phyloP scores from a whole-genome alignment of 2,113 vertebrate species.

The Alethe diademata region DNA sequence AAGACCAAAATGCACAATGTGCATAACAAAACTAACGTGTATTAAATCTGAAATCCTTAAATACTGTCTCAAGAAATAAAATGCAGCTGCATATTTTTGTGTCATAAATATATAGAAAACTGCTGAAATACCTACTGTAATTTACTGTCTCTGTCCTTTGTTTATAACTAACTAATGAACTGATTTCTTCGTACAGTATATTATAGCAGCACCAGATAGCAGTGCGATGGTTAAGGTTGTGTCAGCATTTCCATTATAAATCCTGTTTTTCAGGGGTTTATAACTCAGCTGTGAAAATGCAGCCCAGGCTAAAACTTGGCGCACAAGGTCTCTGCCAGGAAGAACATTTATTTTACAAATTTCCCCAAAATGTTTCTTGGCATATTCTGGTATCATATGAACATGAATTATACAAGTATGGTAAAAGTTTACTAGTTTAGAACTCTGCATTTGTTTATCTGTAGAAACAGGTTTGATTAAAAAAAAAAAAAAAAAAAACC shows the following conservation, averaged over 20 bases:
- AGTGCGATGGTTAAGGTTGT: slow-evolving; percentile 44
- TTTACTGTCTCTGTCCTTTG: slow-evolving; percentile 75
- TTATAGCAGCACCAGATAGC: slow-evolving; percentile 57
- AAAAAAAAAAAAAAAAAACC: neutral
- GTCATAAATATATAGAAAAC: slow-evolving; percentile 72
- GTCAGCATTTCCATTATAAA: slow-evolving; percentile 70
- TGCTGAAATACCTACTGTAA: slow-evolving; percentile 72
- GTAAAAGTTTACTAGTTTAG: neutral
- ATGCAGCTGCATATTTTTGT: slow-evolving; percentile 65
- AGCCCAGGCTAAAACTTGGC: slow-evolving; percentile 65
- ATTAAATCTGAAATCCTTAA: slow-evolving; percentile 73
- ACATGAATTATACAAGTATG: neutral
- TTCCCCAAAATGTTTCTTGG: neutral
- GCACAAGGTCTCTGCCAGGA: slow-evolving; percentile 54
- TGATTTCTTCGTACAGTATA: slow-evolving; percentile 71
- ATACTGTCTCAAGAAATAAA: slow-evolving; percentile 73
- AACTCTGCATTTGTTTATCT: slow-evolving; percentile 11
- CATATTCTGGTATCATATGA: neutral
- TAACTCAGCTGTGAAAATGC: slow-evolving; percentile 72
- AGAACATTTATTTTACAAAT: slow-evolving; percentile 39
- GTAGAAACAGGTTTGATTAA: neutral
- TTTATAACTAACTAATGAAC: slow-evolving; percentile 79
- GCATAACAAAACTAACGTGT: slow-evolving; percentile 64
- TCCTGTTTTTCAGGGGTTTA: slow-evolving; percentile 69
- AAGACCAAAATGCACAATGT: slow-evolving; percentile 38